These are phyloP conservation scores for Esox masquinongy DNA, from an alignment of 2,797 vertebrate genomes.

Conservation along the genomic window DNA sequence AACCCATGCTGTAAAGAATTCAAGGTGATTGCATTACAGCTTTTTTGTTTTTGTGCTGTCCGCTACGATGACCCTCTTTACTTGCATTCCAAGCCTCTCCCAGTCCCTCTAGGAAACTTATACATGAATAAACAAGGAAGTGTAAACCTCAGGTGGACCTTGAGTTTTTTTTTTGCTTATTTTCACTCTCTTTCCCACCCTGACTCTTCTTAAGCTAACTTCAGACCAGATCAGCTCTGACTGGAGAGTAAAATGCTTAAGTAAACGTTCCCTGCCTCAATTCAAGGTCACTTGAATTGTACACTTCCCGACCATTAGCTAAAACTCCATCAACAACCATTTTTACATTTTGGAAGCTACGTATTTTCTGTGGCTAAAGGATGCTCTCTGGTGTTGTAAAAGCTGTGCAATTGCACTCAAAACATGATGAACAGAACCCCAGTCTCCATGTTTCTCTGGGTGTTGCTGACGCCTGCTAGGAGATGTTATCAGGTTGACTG, in stretches of 20 bases:
- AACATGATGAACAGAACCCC: neutral
- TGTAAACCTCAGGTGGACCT: constrained; percentile 55
- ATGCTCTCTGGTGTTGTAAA: neutral
- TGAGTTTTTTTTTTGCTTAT: constrained; percentile 21
- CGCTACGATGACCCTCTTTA: constrained; percentile 1
- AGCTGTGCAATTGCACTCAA: neutral
- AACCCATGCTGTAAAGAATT: neutral
- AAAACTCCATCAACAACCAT: neutral
- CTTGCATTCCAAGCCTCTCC: constrained; percentile 10
- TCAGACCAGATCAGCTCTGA: constrained; percentile 12
- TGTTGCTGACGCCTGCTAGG: constrained; percentile 33
- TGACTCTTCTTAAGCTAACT: constrained; percentile 40
- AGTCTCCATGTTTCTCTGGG: constrained; percentile 2
- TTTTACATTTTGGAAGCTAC: neutral
- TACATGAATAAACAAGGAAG: constrained; percentile 19
- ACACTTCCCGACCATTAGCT: neutral
- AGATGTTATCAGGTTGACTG: constrained; percentile 64
- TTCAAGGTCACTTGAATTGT: neutral
- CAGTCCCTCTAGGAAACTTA: constrained; percentile 43
- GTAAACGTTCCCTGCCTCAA: constrained; percentile 48
- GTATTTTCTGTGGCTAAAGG: too few relatives aligned
- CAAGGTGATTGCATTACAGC: constrained; percentile 15
- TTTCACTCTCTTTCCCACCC: constrained; percentile 14
- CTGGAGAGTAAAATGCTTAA: constrained; percentile 36
- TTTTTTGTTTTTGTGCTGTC: constrained; percentile 11